Percentiles rank a stretch among this genome's conserved stretches.
Evolutionary conservation across 2,797 vertebrate species (phyloP).

Genomic region (Podarcis lilfordi): DNA sequence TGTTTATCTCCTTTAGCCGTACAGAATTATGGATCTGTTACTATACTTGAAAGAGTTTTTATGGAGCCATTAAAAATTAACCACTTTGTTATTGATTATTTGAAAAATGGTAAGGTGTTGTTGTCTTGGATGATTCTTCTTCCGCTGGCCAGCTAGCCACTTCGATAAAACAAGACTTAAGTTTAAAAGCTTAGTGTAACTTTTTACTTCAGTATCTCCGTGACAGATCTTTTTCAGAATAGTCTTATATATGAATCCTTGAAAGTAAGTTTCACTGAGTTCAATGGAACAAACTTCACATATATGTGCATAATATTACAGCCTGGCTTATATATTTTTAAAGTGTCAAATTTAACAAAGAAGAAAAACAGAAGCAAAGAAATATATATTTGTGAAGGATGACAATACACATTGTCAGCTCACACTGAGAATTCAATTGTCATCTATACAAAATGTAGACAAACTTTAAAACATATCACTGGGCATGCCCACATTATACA

Average conservation of each 20-base stretch:
- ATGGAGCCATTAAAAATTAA: slow-evolving; percentile 74
- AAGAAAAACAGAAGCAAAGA: too few relatives aligned
- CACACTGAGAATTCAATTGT: too few relatives aligned
- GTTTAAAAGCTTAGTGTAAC: slow-evolving; percentile 7
- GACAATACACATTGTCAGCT: too few relatives aligned
- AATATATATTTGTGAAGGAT: too few relatives aligned
- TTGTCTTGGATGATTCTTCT: background rate
- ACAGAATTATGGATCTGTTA: slow-evolving; percentile 65
- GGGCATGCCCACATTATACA: too few relatives aligned
- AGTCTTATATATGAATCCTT: background rate
- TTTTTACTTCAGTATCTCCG: slow-evolving; percentile 17
- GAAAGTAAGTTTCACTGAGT: background rate
- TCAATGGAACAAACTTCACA: background rate
- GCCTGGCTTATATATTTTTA: background rate
- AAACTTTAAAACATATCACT: too few relatives aligned
- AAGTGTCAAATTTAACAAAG: too few relatives aligned
- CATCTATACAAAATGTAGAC: too few relatives aligned
- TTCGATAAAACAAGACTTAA: slow-evolving; percentile 23
- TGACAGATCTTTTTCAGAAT: background rate
- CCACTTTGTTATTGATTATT: slow-evolving; percentile 63
- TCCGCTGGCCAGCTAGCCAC: slow-evolving; percentile 8
- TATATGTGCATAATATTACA: background rate
- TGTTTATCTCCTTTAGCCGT: slow-evolving; percentile 57
- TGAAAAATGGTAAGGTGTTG: slow-evolving; percentile 18
- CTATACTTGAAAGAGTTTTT: slow-evolving; percentile 69